phyloP scores from a whole-genome alignment of 2,888 invertebrate species.

The Sarcophaga carnaria region DNA sequence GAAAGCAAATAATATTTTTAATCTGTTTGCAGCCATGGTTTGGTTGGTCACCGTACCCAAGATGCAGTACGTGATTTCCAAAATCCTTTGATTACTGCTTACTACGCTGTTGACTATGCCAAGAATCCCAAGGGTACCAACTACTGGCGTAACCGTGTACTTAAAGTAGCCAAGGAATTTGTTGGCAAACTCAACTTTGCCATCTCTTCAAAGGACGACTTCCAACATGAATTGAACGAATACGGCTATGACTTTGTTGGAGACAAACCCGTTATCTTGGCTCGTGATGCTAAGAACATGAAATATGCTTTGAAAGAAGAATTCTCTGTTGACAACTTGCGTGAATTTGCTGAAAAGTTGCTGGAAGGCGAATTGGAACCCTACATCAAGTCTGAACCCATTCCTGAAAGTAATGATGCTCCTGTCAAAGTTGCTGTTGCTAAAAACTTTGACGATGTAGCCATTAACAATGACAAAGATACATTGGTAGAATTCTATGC shows the following conservation, averaged over 20 bases:
- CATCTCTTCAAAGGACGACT: conserved; percentile 95
- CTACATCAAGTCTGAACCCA: conserved; percentile 96
- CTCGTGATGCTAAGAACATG: conserved; percentile 90
- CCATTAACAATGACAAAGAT: conserved; percentile 94
- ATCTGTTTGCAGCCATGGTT: conserved; percentile 87
- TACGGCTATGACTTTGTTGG: conserved; percentile 94
- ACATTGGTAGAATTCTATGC: conserved; percentile 99
- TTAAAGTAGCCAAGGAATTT: conserved; percentile 86
- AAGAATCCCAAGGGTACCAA: conserved; percentile 99
- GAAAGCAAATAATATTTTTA: background rate
- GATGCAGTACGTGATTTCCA: conserved; percentile 93
- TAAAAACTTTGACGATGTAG: conserved; percentile 97
- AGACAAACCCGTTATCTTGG: conserved; percentile 95
- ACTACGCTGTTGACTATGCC: conserved; percentile 96
- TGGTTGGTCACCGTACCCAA: conserved; percentile 94
- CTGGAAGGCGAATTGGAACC: conserved; percentile 92
- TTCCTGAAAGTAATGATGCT: conserved; percentile 92
- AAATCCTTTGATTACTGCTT: conserved; percentile 94
- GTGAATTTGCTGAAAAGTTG: conserved; percentile 92
- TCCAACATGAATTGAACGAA: conserved; percentile 96
- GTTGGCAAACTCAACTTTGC: conserved; percentile 89
- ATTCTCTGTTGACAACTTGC: conserved; percentile 93
- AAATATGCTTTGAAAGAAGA: conserved; percentile 95
- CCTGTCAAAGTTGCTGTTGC: conserved; percentile 95
- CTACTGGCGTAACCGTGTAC: conserved; percentile 98